Evolutionary conservation across 2,888 invertebrate genomes (phyloP), one percentile per base, ranked within the genome.

Genomic region (Caenorhabditis panamensis): DNA sequence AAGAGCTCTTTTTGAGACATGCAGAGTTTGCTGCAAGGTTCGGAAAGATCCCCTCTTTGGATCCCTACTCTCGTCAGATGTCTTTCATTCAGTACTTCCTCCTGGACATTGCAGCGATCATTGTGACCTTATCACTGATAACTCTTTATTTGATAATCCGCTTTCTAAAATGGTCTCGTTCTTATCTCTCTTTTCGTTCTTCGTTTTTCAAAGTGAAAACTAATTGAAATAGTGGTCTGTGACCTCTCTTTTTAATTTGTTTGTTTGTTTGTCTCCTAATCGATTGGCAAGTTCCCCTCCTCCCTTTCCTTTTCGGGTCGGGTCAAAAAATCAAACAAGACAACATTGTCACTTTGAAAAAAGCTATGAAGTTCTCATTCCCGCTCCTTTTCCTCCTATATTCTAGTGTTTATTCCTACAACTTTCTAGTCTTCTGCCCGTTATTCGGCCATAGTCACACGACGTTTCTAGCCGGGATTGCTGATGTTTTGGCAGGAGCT

Each of bases 21-120:
- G 66, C 77, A 4, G 82, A 79, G 54, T 82, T 82, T 59, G 82
- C 79, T 6, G 82, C 79, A 1, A 63, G 73, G 41, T 79, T 75
- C 37, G 75, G 79, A 3, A 58, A 47, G 20, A 53, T 79, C n/a
- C 68, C 68, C 20, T 58, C 67, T 3, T 37, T 73, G 63, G 79
- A 79, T 44, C 79, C 73, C 1, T 41, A 73, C 41, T 73, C 63
- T 9, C 54, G 79, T 3, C 62, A 73, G 1, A 62, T 75, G 62
- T 59, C 68, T 22, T 75, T 79, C 61, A 18, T 64, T 18, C n/a
- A 63, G 36, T 79, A 79, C 59, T 79, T 69, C 54, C 59, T 69
- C 0, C 61, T 79, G 8, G 79, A 79, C 37, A 59, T 75, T n/a
- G 63, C 64, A 63, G n/a, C 28, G 22, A 63, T 69, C 26, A 1